Evolutionary conservation across 2,113 vertebrate species (phyloP), one percentile per base, ranked within the genome.

Genomic region (Zosterops borbonicus): DNA sequence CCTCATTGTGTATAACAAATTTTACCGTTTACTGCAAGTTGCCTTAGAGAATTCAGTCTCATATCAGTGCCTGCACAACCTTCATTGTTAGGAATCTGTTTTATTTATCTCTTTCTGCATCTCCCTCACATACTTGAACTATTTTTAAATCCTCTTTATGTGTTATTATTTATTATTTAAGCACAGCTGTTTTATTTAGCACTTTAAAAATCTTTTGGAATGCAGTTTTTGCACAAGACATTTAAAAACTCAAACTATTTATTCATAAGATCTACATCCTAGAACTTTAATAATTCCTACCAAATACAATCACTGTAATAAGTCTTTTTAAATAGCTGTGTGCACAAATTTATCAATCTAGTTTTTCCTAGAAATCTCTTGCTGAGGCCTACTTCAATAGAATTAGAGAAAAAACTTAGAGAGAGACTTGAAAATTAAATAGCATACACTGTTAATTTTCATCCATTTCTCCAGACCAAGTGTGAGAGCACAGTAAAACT

Each of bases 81-180:
- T 86, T 52, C 47, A 79, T 67, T 67, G 24, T 31, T 69, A 82
- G 6, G 3, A 90, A 23, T n/a, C 55, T 69, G 41, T 24, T 92
- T 92, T 87, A 92, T 85, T 95, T 87, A 42, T 73, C 9, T 41
- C 50, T 85, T 90, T 89, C 58, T 52, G 35, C 22, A 70, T 68
- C 37, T 90, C 35, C 11, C 47, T 95, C 58, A 67, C 69, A 74
- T 67, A 67, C 27, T 70, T 42, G 67, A 83, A 56, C 64, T 89
- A 90, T 82, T 95, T 95, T 93, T 5, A 93, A 81, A 93, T 64
- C 74, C 56, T 44, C 49, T 89, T 95, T 65, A 56, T 89, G 20
- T 85, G 29, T 89, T 82, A 65, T 71, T 95, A 91, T 94, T 95
- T 94, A 90, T 92, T 93, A 94, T 96, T 92, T 94, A 94, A 93